Conservation (phyloP, 2,888 invertebrate species). For the Ophonus ardosiacus region DNA sequence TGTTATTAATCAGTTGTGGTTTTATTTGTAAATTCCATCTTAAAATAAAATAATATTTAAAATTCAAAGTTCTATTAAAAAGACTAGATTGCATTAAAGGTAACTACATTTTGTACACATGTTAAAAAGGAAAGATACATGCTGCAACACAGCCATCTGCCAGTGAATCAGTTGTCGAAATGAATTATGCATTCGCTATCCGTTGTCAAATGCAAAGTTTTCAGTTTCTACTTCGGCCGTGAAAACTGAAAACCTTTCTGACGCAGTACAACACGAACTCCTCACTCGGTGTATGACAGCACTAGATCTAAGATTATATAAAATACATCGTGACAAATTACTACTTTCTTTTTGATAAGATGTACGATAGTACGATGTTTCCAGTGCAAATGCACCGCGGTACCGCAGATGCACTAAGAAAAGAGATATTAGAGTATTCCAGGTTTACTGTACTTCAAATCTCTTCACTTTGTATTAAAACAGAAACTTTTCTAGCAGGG, state of each 20-base stretch:
- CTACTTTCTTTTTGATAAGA: conserved; percentile 40
- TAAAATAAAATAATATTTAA: too few species aligned
- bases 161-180: conserved; percentile 42
- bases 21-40: too few species aligned
- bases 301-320: conserved; percentile 18
- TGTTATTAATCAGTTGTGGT: too few species aligned
- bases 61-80: neutral
- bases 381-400: neutral
- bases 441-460: neutral
- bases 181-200: conserved; percentile 51
- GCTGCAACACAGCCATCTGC: conserved; percentile 18
- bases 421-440: neutral
- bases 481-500: neutral
- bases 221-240: conserved; percentile 15
- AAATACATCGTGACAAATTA: conserved; percentile 45
- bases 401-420: neutral
- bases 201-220: conserved; percentile 51
- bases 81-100: neutral
- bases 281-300: conserved; percentile 43
- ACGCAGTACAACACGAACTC: conserved; percentile 8
- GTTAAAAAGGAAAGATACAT: conserved; percentile 2
- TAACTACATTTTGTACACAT: neutral
- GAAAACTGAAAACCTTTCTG: conserved; percentile 44
- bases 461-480: conserved; percentile 4
- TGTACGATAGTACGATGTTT: neutral